These are phyloP conservation scores for Eudyptes chrysolophus DNA, from an alignment of 2,113 vertebrate genomes.

Conservation along the genomic window DNA sequence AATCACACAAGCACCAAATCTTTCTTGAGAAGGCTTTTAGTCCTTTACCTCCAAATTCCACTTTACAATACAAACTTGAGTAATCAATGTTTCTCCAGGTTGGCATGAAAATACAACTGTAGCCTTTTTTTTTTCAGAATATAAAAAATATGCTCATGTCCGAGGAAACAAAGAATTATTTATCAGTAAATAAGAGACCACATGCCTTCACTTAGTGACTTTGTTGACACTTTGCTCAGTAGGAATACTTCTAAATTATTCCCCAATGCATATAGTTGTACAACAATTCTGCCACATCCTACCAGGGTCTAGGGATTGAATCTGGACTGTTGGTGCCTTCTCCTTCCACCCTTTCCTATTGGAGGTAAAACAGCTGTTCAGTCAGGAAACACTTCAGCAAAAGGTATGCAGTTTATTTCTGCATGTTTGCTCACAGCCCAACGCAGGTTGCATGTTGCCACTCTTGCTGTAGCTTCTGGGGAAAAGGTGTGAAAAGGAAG, in stretches of 20 bases:
- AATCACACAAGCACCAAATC: neutral
- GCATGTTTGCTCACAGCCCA: neutral
- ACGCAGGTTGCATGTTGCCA: rapidly evolving
- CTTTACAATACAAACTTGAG: neutral
- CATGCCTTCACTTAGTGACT: neutral
- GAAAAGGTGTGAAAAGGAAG: neutral
- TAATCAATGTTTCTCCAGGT: neutral
- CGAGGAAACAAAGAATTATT: neutral
- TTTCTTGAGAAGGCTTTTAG: neutral
- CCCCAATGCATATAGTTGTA: neutral
- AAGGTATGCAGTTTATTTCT: neutral
- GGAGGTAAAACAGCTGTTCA: neutral
- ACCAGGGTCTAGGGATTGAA: neutral
- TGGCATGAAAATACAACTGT: neutral
- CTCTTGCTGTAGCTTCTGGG: neutral
- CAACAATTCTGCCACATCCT: neutral
- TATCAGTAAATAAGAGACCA: neutral
- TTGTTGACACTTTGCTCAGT: neutral
- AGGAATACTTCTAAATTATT: neutral
- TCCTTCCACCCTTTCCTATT: neutral
- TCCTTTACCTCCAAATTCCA: neutral
- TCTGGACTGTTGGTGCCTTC: neutral
- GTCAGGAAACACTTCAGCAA: neutral
- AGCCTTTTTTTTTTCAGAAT: neutral
- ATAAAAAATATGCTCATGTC: neutral